Evolutionary conservation across 2,888 invertebrate species (phyloP).

Genomic region (Digitonthophagus gazella): DNA sequence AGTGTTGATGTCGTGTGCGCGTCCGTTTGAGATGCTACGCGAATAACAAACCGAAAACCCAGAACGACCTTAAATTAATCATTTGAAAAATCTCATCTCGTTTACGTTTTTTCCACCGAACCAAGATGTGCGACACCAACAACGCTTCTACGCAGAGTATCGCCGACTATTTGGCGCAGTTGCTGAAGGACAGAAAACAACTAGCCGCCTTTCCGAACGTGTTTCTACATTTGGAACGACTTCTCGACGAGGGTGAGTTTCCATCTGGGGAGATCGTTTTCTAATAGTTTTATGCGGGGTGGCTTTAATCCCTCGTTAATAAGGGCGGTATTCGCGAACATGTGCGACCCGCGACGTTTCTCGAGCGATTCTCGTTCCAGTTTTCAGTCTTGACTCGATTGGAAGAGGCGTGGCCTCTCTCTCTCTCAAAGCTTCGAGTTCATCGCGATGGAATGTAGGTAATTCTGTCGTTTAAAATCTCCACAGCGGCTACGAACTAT

Average conservation of each 20-base stretch:
- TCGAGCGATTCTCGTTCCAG: not conserved
- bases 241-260: slow-evolving; percentile 95
- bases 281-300: not conserved
- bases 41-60: slow-evolving; percentile 16
- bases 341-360: not conserved
- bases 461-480: not conserved
- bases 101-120: slow-evolving; percentile 4
- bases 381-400: not conserved
- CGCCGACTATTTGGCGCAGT: slow-evolving; percentile 99
- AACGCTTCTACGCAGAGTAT: slow-evolving; percentile 83
- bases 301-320: too few relatives aligned
- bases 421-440: not conserved
- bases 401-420: not conserved
- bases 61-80: slow-evolving; percentile 2
- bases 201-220: slow-evolving; percentile 99
- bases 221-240: slow-evolving; percentile 98
- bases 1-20: slow-evolving; percentile 21
- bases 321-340: not conserved
- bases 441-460: not conserved
- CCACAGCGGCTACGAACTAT: too few relatives aligned
- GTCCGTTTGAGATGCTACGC: slow-evolving; percentile 18
- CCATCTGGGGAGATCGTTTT: not conserved
- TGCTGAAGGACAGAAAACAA: slow-evolving; percentile 99
- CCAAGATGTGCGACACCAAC: slow-evolving; percentile 49
- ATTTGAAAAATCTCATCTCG: slow-evolving; percentile 12